Evolutionary conservation across 2,113 vertebrate genomes (phyloP).

Genomic region (Sylvilagus bachmani): DNA sequence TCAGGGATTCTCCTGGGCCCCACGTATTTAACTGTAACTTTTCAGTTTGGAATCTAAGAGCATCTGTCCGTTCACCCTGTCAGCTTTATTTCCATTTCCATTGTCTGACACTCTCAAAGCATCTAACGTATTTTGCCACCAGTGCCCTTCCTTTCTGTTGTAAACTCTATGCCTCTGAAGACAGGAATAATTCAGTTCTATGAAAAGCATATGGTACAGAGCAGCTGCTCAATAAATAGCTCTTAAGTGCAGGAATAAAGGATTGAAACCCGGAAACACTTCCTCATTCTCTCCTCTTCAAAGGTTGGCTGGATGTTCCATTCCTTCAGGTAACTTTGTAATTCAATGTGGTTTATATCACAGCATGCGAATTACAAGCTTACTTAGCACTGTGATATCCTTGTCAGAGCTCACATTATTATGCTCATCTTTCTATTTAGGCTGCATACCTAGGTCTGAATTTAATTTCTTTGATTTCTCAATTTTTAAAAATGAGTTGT

Average conservation of each 20-base stretch:
- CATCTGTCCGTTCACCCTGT: neutral
- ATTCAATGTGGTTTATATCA: neutral
- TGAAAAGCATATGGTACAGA: neutral
- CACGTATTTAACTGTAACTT: neutral
- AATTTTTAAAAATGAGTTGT: neutral
- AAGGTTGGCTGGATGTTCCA: neutral
- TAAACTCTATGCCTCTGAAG: neutral
- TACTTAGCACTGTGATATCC: neutral
- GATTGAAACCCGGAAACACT: neutral
- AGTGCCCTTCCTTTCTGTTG: neutral
- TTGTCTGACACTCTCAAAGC: neutral
- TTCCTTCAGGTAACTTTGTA: neutral
- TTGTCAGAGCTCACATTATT: neutral
- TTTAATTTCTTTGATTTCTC: neutral
- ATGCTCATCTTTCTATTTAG: neutral
- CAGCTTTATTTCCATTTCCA: neutral
- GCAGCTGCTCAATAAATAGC: neutral
- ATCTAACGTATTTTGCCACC: neutral
- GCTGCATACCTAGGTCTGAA: neutral
- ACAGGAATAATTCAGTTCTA: neutral
- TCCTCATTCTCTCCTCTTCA: neutral
- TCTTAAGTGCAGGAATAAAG: neutral
- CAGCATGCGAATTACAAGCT: neutral
- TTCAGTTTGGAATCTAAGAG: neutral
- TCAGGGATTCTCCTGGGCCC: neutral